Evolutionary conservation across 1,140 invertebrate genomes (phyloP).

Genomic region (Bombus ignitus): DNA sequence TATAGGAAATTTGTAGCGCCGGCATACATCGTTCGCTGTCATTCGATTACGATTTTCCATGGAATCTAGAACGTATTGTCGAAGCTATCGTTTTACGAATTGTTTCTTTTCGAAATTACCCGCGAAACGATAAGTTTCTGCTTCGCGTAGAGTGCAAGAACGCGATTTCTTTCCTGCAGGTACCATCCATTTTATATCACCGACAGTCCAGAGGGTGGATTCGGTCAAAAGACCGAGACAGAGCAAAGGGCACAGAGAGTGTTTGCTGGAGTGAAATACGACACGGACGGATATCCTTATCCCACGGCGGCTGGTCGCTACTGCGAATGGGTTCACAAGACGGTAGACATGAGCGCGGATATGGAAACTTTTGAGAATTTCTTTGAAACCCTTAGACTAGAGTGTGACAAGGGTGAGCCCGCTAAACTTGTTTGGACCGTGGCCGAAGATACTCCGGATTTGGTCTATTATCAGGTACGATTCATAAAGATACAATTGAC

Average conservation of each 20-base stretch:
- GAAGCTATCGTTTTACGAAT: not conserved
- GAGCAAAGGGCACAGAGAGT: slow-evolving; percentile 88
- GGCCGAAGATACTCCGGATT: slow-evolving; percentile 89
- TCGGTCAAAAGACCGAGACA: slow-evolving; percentile 88
- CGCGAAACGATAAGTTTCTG: accelerated
- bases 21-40: not conserved
- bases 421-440: slow-evolving; percentile 92
- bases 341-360: slow-evolving; percentile 85
- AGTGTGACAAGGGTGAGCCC: slow-evolving; percentile 89
- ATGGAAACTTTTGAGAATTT: slow-evolving; percentile 90
- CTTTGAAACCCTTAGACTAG: slow-evolving; percentile 88
- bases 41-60: not conserved
- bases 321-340: slow-evolving; percentile 91
- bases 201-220: slow-evolving; percentile 91
- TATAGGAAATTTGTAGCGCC: not conserved
- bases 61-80: not conserved
- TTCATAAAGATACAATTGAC: not conserved
- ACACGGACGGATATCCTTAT: slow-evolving; percentile 89
- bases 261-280: slow-evolving; percentile 91
- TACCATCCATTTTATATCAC: slow-evolving; percentile 98
- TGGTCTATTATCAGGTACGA: slow-evolving; percentile 93
- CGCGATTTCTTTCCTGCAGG: slow-evolving; percentile 75
- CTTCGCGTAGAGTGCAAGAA: not conserved
- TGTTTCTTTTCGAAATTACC: not conserved
- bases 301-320: slow-evolving; percentile 90